Evolutionary conservation across 2,113 vertebrate species (phyloP).

Genomic region (Oreochromis niloticus): DNA sequence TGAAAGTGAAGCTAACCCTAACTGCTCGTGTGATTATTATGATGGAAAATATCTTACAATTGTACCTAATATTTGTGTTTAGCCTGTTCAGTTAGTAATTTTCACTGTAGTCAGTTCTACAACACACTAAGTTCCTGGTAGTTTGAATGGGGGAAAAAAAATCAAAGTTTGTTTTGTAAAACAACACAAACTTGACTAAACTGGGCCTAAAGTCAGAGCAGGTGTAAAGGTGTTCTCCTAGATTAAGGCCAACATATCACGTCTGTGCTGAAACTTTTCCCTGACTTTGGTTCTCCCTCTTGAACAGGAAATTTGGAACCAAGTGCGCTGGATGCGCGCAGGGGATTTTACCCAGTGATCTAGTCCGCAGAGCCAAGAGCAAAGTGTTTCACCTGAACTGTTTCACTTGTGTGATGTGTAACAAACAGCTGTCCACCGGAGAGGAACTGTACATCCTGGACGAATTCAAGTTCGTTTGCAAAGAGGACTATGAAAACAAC

Average conservation of each 20-base stretch:
- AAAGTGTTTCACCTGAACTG: conserved; percentile 99
- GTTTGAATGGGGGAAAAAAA: neutral
- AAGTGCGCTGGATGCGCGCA: conserved; percentile 95
- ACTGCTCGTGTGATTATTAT: neutral
- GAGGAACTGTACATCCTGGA: conserved; percentile 98
- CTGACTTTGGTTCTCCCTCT: neutral
- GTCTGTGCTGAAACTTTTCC: neutral
- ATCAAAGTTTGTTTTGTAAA: neutral
- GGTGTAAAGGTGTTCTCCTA: neutral
- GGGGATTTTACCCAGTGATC: conserved; percentile 94
- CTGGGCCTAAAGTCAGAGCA: neutral
- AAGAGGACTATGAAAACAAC: conserved; percentile 94
- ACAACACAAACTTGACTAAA: neutral
- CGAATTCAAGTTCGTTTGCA: conserved; percentile 96
- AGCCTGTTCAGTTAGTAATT: neutral
- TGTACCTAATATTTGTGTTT: neutral
- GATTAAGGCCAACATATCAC: neutral
- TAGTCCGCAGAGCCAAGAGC: conserved; percentile 91
- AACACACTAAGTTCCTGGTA: neutral
- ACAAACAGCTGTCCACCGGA: conserved; percentile 97
- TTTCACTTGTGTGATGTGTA: conserved; percentile 98
- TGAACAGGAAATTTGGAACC: conserved; percentile 90
- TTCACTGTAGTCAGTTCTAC: neutral
- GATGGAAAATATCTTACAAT: too few species aligned
- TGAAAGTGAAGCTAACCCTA: neutral